phyloP scores from a whole-genome alignment of 2,888 invertebrate species.

The Exephanes ischioxanthus region DNA sequence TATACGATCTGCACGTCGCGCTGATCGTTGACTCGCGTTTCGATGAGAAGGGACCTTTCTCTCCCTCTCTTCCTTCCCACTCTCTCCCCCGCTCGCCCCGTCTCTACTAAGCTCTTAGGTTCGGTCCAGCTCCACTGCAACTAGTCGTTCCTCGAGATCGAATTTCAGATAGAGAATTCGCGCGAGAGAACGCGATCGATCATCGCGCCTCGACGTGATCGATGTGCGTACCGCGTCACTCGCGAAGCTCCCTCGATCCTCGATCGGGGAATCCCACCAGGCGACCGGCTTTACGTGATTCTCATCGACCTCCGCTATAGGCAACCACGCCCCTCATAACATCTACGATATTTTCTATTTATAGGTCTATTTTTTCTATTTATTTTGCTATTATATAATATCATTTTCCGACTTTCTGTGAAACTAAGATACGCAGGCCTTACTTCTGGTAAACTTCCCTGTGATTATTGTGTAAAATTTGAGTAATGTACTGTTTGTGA shows the following conservation, averaged over 20 bases:
- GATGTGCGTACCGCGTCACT: constrained; percentile 72
- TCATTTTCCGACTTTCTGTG: too few relatives aligned
- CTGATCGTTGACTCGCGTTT: constrained; percentile 49
- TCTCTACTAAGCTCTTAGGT: constrained; percentile 5
- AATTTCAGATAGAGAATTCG: constrained; percentile 76
- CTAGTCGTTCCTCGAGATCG: constrained; percentile 71
- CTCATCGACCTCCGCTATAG: constrained; percentile 42
- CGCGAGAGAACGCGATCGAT: constrained; percentile 76
- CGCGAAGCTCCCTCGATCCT: constrained; percentile 52
- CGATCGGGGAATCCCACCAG: constrained; percentile 56
- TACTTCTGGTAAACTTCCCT: too few relatives aligned
- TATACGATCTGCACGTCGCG: constrained; percentile 54
- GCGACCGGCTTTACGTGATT: constrained; percentile 39
- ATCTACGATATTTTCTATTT: constrained; percentile 61
- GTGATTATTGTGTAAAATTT: too few relatives aligned
- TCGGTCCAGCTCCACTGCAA: constrained; percentile 42
- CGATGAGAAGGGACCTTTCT: constrained; percentile 51
- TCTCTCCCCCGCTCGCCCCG: neutral
- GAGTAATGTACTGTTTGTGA: too few relatives aligned
- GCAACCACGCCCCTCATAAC: constrained; percentile 42
- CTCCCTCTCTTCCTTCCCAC: neutral
- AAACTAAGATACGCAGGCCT: too few relatives aligned
- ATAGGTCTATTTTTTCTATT: constrained; percentile 28
- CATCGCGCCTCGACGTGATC: constrained; percentile 77
- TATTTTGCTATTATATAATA: too few relatives aligned